A percentile compares a stretch with the other conserved stretches of the same genome.
phyloP scores from a whole-genome alignment of 2,113 vertebrate species.

The Saccopteryx leptura region DNA sequence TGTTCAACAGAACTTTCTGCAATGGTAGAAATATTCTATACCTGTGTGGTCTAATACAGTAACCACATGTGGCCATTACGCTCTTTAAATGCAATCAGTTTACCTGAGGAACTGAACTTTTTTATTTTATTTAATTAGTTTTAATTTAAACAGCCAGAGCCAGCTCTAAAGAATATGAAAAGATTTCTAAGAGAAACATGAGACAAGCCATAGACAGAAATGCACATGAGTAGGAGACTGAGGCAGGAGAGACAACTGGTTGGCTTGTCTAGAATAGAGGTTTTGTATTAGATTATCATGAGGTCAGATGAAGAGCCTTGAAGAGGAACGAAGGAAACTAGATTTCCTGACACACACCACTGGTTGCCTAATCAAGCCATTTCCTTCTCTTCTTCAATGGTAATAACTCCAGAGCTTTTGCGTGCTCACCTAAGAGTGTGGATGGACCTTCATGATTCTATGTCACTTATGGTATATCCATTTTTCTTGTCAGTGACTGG shows the following conservation, averaged over 20 bases:
- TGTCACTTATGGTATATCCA: neutral
- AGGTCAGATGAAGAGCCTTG: constrained; percentile 2
- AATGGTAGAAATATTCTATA: neutral
- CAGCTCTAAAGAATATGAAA: neutral
- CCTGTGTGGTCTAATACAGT: neutral
- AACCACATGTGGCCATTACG: neutral
- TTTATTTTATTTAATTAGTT: constrained; percentile 48
- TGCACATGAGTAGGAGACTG: neutral
- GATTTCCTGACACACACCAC: neutral
- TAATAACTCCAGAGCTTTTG: neutral
- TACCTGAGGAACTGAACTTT: constrained; percentile 11
- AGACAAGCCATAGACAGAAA: neutral
- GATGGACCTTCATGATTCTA: neutral
- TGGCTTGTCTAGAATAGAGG: neutral
- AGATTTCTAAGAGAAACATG: constrained; percentile 47
- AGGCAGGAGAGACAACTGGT: neutral
- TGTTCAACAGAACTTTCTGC: neutral
- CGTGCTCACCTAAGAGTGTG: neutral
- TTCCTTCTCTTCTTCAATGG: constrained; percentile 3
- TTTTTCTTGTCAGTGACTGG: neutral
- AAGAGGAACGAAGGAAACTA: neutral
- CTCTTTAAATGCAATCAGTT: neutral
- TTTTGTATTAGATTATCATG: neutral
- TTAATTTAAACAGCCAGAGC: constrained; percentile 7
- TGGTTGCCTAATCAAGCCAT: neutral